Conservation (phyloP, 2,797 vertebrate genomes). For the Gymnocypris eckloni region DNA sequence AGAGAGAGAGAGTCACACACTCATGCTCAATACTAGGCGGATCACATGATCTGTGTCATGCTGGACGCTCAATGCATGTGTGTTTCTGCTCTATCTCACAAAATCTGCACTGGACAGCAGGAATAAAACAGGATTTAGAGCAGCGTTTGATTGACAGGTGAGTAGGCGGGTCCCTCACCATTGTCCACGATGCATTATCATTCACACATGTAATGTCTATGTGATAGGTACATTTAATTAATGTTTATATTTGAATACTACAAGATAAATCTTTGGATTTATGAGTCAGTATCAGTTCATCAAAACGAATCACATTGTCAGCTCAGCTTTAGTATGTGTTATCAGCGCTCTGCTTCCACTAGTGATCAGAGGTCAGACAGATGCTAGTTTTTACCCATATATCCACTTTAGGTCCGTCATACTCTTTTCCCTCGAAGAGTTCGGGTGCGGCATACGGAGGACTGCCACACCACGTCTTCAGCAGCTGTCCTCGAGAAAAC, state of each 20-base stretch:
- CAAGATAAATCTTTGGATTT: no score
- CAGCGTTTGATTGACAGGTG: background rate
- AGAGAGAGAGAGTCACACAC: background rate
- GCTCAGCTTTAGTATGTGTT: no score
- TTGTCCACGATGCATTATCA: background rate
- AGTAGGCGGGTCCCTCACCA: background rate
- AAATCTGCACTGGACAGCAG: background rate
- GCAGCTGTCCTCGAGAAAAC: slow-evolving; percentile 94
- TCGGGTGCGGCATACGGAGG: slow-evolving; percentile 97
- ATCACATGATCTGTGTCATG: background rate
- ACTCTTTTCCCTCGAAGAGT: slow-evolving; percentile 97
- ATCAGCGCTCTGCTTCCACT: no score
- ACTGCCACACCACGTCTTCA: slow-evolving; percentile 99
- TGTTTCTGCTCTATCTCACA: background rate
- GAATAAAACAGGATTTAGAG: background rate
- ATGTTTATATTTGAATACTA: no score
- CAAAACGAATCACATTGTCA: no score
- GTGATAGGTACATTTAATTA: background rate
- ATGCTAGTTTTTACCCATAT: slow-evolving; percentile 87
- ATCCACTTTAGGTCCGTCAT: slow-evolving; percentile 98
- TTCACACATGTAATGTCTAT: background rate
- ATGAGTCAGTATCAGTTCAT: no score
- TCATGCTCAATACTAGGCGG: background rate
- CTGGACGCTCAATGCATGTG: background rate
- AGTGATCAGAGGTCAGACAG: background rate